Conservation (phyloP, 2,888 invertebrate genomes). For the Rotaria magnacalcarata region DNA sequence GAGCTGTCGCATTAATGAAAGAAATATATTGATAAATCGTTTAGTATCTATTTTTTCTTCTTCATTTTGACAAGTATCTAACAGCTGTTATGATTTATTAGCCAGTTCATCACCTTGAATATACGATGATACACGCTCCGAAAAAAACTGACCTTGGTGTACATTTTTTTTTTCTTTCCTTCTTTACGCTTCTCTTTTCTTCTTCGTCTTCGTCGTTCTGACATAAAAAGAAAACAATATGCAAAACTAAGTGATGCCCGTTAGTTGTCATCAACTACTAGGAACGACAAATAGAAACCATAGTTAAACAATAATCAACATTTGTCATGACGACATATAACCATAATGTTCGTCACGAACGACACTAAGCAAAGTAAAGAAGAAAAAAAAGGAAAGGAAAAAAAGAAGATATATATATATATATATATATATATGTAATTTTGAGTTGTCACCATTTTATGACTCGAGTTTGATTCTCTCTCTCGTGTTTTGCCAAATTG, state of each 20-base stretch:
- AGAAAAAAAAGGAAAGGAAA: not conserved
- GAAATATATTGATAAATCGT: not conserved
- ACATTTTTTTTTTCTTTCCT: not conserved
- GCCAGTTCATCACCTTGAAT: not conserved
- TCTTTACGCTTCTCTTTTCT: not conserved
- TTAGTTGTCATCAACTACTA: not conserved
- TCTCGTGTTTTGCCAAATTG: not conserved
- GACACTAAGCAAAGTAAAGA: not conserved
- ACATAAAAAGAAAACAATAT: not conserved
- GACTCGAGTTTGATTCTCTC: not conserved
- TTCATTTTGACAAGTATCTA: not conserved
- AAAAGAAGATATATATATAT: not conserved
- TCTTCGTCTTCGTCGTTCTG: not conserved
- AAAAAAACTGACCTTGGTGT: not conserved
- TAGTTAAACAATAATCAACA: not conserved
- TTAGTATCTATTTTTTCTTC: no score
- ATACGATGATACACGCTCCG: not conserved
- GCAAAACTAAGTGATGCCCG: not conserved
- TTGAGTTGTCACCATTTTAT: slow-evolving; percentile 8
- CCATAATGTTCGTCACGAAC: not conserved
- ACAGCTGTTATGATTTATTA: not conserved
- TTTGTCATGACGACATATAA: slow-evolving; percentile 3
- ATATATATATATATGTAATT: not conserved
- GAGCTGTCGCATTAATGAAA: not conserved
- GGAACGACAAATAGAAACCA: not conserved